Conservation (phyloP, 2,888 invertebrate species). For the Papilio elwesi region DNA sequence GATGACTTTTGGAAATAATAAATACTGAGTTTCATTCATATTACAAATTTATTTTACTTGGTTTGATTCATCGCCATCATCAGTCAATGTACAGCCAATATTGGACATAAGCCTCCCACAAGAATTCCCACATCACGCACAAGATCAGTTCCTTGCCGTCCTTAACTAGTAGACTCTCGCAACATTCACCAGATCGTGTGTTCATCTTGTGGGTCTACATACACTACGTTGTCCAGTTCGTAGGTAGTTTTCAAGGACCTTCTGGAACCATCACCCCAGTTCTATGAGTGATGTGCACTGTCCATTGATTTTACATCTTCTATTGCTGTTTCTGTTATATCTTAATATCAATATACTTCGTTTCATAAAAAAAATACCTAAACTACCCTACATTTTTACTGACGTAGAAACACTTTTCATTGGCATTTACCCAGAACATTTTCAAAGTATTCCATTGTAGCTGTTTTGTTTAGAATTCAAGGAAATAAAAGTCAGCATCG, state of each 20-base stretch:
- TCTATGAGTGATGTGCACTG: not conserved
- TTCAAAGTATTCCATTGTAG: conserved; percentile 11
- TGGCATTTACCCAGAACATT: conserved; percentile 19
- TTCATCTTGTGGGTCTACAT: no score
- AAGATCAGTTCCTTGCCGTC: no score
- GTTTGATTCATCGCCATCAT: no score
- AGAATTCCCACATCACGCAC: no score
- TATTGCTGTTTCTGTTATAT: not conserved
- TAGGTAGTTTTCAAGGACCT: no score
- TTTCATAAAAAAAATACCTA: not conserved
- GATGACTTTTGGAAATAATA: not conserved
- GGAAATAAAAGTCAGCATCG: conserved; percentile 14
- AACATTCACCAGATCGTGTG: no score
- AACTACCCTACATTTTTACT: conserved; percentile 5
- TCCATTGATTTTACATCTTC: not conserved
- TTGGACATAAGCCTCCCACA: no score
- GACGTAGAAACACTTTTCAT: conserved; percentile 23
- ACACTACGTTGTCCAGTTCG: no score
- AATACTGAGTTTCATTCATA: not conserved
- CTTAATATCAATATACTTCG: not conserved
- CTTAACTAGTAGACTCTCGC: no score
- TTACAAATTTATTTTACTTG: no score
- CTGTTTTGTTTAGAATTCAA: conserved; percentile 9
- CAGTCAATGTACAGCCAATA: no score
- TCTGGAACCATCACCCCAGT: not conserved